Percentiles rank a stretch among this genome's conserved stretches.
Conservation (phyloP, 2,113 vertebrate genomes). For the Campylorhamphus procurvoides region DNA sequence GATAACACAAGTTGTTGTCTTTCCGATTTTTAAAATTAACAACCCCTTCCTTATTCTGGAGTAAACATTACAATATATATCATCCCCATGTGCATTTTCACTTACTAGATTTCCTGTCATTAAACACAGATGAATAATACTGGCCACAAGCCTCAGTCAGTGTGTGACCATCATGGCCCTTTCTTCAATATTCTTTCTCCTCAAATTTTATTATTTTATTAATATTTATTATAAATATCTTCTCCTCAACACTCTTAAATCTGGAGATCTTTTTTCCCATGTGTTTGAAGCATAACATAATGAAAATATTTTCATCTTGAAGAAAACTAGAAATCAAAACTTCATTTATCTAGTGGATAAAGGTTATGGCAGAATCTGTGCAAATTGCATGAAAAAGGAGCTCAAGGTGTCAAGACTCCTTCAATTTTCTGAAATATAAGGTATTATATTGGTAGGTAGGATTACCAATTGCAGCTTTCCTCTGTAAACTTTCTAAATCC, state of each 20-base stretch:
- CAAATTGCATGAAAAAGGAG: background rate
- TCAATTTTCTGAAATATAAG: background rate
- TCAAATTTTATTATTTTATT: background rate
- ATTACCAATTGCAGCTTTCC: background rate
- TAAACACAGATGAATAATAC: background rate
- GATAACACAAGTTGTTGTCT: background rate
- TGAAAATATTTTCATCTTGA: background rate
- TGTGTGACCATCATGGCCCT: background rate
- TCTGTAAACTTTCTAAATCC: background rate
- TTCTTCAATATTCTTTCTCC: background rate
- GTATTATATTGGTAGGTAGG: background rate
- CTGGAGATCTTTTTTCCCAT: background rate
- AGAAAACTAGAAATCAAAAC: background rate
- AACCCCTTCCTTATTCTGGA: background rate
- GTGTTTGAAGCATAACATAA: background rate
- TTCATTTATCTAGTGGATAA: background rate
- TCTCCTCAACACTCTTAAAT: background rate
- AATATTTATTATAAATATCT: background rate
- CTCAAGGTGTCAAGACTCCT: background rate
- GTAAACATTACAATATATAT: background rate
- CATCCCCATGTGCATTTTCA: background rate
- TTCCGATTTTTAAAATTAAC: background rate
- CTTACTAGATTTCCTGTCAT: background rate
- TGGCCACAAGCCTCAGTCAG: background rate
- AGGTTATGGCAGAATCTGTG: background rate